A percentile compares a stretch with the other conserved stretches of the same genome.
Evolutionary conservation across 2,797 vertebrate species (phyloP).

Genomic region (Anabas testudineus): DNA sequence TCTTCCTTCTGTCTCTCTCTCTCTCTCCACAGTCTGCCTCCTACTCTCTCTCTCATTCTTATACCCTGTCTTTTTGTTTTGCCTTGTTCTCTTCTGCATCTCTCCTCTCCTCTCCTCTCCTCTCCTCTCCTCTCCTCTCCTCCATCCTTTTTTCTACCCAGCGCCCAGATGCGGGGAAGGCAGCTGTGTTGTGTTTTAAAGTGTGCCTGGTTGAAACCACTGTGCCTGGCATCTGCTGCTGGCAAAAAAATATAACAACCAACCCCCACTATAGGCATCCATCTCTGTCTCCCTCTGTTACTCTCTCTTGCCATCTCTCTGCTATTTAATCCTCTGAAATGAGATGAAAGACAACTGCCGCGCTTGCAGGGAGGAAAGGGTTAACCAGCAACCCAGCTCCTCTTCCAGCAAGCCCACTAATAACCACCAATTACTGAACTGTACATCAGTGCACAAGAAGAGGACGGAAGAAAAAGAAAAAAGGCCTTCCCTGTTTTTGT

Average conservation of each 20-base stretch:
- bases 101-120: slow-evolving; percentile 44
- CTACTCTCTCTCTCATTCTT: slow-evolving; percentile 31
- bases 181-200: slow-evolving; percentile 79
- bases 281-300: slow-evolving; percentile 39
- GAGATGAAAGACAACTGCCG: slow-evolving; percentile 67
- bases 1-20: slow-evolving; percentile 50
- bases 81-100: slow-evolving; percentile 40
- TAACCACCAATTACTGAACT: slow-evolving; percentile 80
- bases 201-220: slow-evolving; percentile 68
- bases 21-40: slow-evolving; percentile 46
- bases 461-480: slow-evolving; percentile 40
- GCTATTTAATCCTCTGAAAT: slow-evolving; percentile 64
- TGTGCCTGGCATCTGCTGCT: slow-evolving; percentile 71
- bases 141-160: slow-evolving; percentile 56
- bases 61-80: slow-evolving; percentile 50
- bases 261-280: slow-evolving; percentile 62
- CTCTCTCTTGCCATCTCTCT: slow-evolving; percentile 34
- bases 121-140: slow-evolving; percentile 47
- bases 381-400: slow-evolving; percentile 65
- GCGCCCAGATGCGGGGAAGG: slow-evolving; percentile 77
- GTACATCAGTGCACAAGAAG: slow-evolving; percentile 57
- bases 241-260: slow-evolving; percentile 64
- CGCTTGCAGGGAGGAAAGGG: slow-evolving; percentile 63
- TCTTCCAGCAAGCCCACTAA: slow-evolving; percentile 70
- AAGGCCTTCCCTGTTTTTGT: slow-evolving; percentile 42